Evolutionary conservation across 2,113 vertebrate species (phyloP).

Genomic region (Tupaia chinensis): DNA sequence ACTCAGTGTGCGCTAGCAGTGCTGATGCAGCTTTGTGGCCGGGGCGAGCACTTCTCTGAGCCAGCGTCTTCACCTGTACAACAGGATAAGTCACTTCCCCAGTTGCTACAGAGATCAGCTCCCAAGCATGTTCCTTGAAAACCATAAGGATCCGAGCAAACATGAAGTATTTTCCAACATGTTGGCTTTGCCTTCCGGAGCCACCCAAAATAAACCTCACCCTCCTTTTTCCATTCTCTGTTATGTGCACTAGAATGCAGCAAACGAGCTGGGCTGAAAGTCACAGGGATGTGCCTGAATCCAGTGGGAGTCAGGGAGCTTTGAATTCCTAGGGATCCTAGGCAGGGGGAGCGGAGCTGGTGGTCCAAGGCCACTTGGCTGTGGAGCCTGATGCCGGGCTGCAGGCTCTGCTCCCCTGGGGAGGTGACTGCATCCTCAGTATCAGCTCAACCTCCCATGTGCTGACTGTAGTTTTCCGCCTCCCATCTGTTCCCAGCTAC

Average conservation of each 20-base stretch:
- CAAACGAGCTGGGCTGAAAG: neutral
- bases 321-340: neutral
- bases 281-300: neutral
- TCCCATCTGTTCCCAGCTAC: conserved; percentile 89
- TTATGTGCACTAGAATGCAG: conserved; percentile 19
- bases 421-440: neutral
- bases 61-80: conserved; percentile 23
- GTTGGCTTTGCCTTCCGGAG: neutral
- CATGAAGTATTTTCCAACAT: conserved; percentile 19
- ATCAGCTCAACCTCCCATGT: neutral
- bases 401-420: neutral
- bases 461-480: conserved; percentile 31
- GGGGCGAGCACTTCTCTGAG: neutral
- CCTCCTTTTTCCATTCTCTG: neutral
- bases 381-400: neutral
- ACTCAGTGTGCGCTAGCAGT: neutral
- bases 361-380: neutral
- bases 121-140: neutral
- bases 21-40: neutral
- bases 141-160: neutral
- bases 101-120: neutral
- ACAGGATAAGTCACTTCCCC: neutral
- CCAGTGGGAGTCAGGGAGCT: neutral
- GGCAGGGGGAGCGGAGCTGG: neutral
- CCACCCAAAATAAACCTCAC: neutral